Percentiles rank a stretch among this genome's conserved stretches.
Evolutionary conservation across 1,140 invertebrate species (phyloP).

Genomic region (Pseudomyrmex sp.): DNA sequence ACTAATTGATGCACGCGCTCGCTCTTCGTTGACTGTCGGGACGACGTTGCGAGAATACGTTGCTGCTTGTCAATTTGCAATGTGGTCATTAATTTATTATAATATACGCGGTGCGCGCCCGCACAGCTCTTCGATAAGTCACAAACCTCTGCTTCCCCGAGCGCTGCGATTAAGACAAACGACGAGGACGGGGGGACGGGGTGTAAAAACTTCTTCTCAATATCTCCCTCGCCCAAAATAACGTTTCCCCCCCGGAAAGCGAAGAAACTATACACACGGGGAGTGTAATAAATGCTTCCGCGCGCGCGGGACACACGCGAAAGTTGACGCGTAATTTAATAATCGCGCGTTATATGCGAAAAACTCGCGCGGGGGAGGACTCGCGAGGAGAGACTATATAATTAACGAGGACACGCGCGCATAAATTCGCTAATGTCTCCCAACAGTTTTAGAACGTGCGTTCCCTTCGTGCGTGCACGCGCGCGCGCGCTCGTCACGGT

Average conservation of each 20-base stretch:
- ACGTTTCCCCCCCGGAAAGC: no score
- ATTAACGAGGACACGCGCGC: not conserved
- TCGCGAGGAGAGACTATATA: not conserved
- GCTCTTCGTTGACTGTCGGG: constrained; percentile 17
- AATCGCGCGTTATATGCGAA: not conserved
- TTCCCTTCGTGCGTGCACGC: not conserved
- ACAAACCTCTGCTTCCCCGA: no score
- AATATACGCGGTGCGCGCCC: not conserved
- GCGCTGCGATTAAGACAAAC: no score
- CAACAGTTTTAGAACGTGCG: constrained; percentile 14
- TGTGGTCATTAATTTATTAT: constrained; percentile 45
- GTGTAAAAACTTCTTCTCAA: no score
- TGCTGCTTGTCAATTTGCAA: constrained; percentile 39
- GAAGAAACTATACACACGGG: no score
- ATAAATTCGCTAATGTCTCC: constrained; percentile 43
- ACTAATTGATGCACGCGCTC: constrained; percentile 51
- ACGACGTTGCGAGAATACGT: not conserved
- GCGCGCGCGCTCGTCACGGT: not conserved
- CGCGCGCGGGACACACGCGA: not conserved
- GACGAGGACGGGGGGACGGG: no score
- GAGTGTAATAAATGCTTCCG: not conserved
- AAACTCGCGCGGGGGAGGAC: not conserved
- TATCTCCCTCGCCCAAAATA: no score
- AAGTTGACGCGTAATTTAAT: not conserved
- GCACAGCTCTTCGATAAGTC: no score